These are phyloP conservation scores for Festucalex cinctus DNA, from an alignment of 2,113 vertebrate species.

Conservation along the genomic window DNA sequence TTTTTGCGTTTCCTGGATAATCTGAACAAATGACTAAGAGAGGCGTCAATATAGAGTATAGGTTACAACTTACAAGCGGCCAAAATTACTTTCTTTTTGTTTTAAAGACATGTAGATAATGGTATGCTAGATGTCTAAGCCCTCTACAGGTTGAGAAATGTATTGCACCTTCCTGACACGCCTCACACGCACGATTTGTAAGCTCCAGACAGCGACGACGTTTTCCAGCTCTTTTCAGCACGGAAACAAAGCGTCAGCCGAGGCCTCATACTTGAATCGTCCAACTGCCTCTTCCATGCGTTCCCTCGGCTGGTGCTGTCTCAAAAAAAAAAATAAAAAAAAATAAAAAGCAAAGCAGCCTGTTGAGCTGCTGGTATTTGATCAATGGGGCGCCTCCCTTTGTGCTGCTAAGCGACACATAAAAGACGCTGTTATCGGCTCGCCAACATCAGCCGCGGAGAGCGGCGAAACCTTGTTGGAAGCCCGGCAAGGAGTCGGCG, in stretches of 20 bases:
- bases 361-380: slow-evolving; percentile 76
- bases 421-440: slow-evolving; percentile 77
- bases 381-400: slow-evolving; percentile 75
- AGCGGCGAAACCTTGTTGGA: slow-evolving; percentile 32
- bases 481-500: slow-evolving; percentile 16
- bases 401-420: slow-evolving; percentile 76
- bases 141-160: background rate
- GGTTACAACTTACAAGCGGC: too few species aligned
- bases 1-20: too few species aligned
- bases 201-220: slow-evolving; percentile 1
- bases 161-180: slow-evolving; percentile 1
- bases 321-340: background rate
- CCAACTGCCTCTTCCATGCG: slow-evolving; percentile 27
- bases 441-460: slow-evolving; percentile 65
- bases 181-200: slow-evolving; percentile 3
- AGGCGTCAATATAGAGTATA: too few species aligned
- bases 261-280: slow-evolving; percentile 33
- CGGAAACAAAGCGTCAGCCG: slow-evolving; percentile 33
- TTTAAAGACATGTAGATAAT: background rate
- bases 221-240: slow-evolving; percentile 21
- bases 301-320: slow-evolving; percentile 44
- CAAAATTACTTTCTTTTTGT: too few species aligned
- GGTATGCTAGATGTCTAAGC: background rate
- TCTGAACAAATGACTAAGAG: too few species aligned
- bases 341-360: slow-evolving; percentile 31